These are phyloP conservation scores for Holothuria leucospilota DNA, from an alignment of 53 echinoderm and acorn worm genomes.

Conservation along the genomic window DNA sequence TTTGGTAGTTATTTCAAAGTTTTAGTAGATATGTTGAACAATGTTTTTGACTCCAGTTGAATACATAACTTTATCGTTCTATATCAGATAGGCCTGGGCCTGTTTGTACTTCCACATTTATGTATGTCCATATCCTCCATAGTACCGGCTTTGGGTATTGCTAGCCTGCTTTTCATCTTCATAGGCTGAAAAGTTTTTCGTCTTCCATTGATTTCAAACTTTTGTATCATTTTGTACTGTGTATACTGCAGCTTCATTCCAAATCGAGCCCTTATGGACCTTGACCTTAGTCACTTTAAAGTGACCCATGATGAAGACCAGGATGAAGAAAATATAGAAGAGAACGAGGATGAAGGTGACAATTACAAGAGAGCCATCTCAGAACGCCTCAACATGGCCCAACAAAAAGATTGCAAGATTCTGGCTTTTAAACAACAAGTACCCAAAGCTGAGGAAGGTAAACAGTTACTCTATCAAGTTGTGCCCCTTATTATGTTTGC, in stretches of 20 bases:
- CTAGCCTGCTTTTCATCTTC: too few relatives aligned
- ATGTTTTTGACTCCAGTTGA: too few relatives aligned
- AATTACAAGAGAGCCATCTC: slow-evolving; percentile 63
- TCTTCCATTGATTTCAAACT: too few relatives aligned
- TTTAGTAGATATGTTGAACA: too few relatives aligned
- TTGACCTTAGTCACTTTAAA: slow-evolving; percentile 75
- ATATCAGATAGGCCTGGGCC: too few relatives aligned
- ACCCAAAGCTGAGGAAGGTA: slow-evolving; percentile 91
- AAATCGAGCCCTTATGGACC: slow-evolving; percentile 84
- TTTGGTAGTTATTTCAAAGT: too few relatives aligned
- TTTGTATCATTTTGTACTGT: too few relatives aligned
- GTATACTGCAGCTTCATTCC: slow-evolving; percentile 79
- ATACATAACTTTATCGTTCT: too few relatives aligned
- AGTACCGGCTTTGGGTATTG: too few relatives aligned
- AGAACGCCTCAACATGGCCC: slow-evolving; percentile 59
- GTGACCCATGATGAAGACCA: slow-evolving; percentile 54
- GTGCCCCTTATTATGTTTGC: neutral
- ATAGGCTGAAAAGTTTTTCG: too few relatives aligned
- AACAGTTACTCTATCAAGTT: neutral
- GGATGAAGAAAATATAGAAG: slow-evolving; percentile 52
- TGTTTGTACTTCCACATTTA: too few relatives aligned
- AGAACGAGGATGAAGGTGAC: slow-evolving; percentile 11
- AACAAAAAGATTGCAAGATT: slow-evolving; percentile 75
- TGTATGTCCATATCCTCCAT: too few relatives aligned
- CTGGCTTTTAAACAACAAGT: slow-evolving; percentile 81